phyloP scores from a whole-genome alignment of 2,113 vertebrate species.

The Chroicocephalus ridibundus region DNA sequence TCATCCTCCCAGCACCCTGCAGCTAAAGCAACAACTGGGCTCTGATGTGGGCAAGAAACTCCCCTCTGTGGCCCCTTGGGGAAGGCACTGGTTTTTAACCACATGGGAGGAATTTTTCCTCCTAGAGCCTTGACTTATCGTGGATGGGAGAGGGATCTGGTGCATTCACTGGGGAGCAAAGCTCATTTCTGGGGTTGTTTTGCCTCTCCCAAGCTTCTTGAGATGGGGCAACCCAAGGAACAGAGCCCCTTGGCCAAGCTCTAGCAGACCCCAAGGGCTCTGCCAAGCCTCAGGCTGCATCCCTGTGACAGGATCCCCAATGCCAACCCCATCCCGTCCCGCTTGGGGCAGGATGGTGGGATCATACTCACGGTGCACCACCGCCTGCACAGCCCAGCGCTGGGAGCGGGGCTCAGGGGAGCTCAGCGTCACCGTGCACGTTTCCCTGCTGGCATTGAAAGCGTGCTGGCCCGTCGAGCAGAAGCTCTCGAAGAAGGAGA shows the following conservation, averaged over 20 bases:
- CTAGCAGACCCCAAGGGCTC: neutral
- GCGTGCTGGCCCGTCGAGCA: slow-evolving; percentile 49
- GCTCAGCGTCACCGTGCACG: slow-evolving; percentile 9
- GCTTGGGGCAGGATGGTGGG: neutral
- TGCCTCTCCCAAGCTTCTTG: neutral
- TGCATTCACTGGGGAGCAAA: neutral
- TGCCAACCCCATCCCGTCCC: neutral
- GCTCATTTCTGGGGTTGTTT: neutral
- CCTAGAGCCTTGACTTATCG: neutral
- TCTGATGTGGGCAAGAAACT: neutral
- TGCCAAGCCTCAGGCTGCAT: neutral
- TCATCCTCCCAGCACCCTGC: neutral
- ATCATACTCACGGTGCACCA: neutral
- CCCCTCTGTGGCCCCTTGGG: neutral
- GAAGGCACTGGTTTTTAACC: neutral
- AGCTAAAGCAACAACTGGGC: accelerated
- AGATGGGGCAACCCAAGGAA: neutral
- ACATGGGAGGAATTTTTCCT: neutral
- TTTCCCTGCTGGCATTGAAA: slow-evolving; percentile 50
- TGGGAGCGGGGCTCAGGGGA: accelerated
- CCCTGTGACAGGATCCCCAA: accelerated
- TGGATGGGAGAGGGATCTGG: neutral
- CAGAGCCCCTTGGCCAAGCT: neutral
- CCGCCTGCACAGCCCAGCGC: neutral
- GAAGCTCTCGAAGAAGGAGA: slow-evolving; percentile 38